Percentiles rank a stretch among this genome's conserved stretches.
These are phyloP conservation scores for Amia ocellicauda DNA, from an alignment of 2,113 vertebrate species.

Conservation along the genomic window DNA sequence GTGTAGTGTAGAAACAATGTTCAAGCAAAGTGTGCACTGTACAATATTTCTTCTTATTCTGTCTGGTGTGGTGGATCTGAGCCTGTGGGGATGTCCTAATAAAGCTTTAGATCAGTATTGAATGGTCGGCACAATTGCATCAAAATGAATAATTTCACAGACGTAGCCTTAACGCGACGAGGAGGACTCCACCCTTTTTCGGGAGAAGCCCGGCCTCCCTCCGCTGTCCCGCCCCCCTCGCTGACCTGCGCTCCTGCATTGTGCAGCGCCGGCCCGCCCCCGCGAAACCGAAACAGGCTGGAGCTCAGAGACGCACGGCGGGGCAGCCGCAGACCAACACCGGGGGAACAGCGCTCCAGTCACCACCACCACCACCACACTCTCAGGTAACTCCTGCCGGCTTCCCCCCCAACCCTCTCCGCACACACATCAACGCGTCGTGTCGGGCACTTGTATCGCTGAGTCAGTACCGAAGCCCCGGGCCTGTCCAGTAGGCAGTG, in stretches of 20 bases:
- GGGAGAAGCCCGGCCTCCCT: conserved; percentile 9
- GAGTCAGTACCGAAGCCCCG: conserved; percentile 45
- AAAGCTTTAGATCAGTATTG: no score
- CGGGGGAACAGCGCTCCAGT: conserved; percentile 45
- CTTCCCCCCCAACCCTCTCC: background rate
- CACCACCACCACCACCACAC: conserved; percentile 20
- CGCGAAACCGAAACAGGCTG: conserved; percentile 50
- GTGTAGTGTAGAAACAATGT: no score
- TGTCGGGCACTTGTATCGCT: conserved; percentile 19
- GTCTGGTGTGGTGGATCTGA: no score
- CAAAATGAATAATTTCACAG: no score
- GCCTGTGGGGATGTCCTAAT: no score
- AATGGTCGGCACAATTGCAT: no score
- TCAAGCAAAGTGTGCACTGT: no score
- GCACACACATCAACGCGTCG: conserved; percentile 27
- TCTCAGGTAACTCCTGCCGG: background rate
- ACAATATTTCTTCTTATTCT: no score
- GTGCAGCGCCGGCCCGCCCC: conserved; percentile 53
- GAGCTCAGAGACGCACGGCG: conserved; percentile 39
- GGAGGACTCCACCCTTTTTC: conserved; percentile 1
- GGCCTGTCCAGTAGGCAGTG: conserved; percentile 43
- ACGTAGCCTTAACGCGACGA: no score
- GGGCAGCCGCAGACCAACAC: conserved; percentile 35
- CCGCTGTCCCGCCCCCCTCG: background rate
- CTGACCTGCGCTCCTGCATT: conserved; percentile 1